Base-by-base conservation (phyloP, 2,113 vertebrate genomes). In the Xiphophorus maculatus region DNA sequence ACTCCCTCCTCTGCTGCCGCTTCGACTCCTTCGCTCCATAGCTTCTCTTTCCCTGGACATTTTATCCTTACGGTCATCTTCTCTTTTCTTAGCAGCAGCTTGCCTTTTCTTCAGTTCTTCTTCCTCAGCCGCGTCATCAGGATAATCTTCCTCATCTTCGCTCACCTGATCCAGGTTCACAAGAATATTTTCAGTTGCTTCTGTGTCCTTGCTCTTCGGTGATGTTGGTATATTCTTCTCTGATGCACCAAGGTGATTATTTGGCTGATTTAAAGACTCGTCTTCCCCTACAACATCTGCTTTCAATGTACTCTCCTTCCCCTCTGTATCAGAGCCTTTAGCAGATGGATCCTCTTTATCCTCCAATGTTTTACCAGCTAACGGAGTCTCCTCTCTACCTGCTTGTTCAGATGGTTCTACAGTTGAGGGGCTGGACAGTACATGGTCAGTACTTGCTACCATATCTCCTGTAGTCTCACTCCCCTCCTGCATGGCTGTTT, bases 121-220 rank as follows among this genome's bases (percentile, higher is more conserved):
- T 77, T 94, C 90, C 77, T 96, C 94, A 22, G 95, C 94, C 35
- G 95, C 92, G 54, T 97, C 96, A 14, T 97, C 94, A 0, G 95
- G 94, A 40, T 92, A 66, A 11, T 87, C 84, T 0, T 96, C 96
- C 80, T 97, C 96, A 22, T 96, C 96, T 65, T 96, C 96, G 3
- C 95, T 95, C 0, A 97, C 95, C 58, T 97, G 94, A 32, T 98
- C 96, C 85, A 98, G 67, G 2, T 94, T 96, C 33, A 96, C 94
- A 58, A 96, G 61, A 86, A 92, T 17, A 73, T 66, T 70, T 1
- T 12, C 22, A 10, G 3, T 8, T 1, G 9, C 5, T 1, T 3
- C 3, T 2, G 19, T 0, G 2, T 28, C 11, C 0, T 77, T 33
- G 37, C 22, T 62, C 14, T 77, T 17, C 0, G 37, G 1, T 4